phyloP scores from a whole-genome alignment of 2,888 invertebrate genomes.

The Choristoneura rosaceana region DNA sequence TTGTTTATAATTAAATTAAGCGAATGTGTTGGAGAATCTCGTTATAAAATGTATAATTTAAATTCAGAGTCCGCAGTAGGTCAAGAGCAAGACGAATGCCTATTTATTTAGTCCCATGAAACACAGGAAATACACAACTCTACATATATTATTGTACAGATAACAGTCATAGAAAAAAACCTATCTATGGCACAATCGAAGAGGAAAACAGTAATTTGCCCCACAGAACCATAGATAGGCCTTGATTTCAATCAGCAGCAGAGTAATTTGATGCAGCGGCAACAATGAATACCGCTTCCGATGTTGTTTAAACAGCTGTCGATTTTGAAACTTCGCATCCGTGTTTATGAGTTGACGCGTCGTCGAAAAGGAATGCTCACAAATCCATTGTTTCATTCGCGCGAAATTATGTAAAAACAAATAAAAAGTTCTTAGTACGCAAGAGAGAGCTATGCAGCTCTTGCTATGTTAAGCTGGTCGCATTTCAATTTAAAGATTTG shows the following conservation, averaged over 20 bases:
- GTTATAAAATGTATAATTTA: slow-evolving; percentile 21
- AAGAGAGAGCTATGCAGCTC: neutral
- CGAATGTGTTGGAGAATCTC: neutral
- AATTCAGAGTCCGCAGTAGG: slow-evolving; percentile 20
- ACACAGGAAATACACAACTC: slow-evolving; percentile 26
- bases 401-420: slow-evolving; percentile 38
- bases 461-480: neutral
- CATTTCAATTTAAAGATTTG: neutral
- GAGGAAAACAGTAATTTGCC: slow-evolving; percentile 60
- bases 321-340: slow-evolving; percentile 56
- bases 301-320: slow-evolving; percentile 68
- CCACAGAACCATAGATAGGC: slow-evolving; percentile 54
- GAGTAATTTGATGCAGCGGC: slow-evolving; percentile 65
- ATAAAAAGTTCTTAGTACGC: slow-evolving; percentile 21
- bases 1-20: too few species aligned
- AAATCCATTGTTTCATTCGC: slow-evolving; percentile 40
- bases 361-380: slow-evolving; percentile 37
- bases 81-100: slow-evolving; percentile 25
- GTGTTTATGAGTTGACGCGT: slow-evolving; percentile 43
- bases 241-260: slow-evolving; percentile 64
- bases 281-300: slow-evolving; percentile 68
- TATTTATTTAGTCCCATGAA: slow-evolving; percentile 15
- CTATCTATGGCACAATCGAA: slow-evolving; percentile 56
- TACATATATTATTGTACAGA: slow-evolving; percentile 41
- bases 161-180: slow-evolving; percentile 50